Base-by-base conservation (phyloP, 2,797 vertebrate species). In the Harpia harpyja region DNA sequence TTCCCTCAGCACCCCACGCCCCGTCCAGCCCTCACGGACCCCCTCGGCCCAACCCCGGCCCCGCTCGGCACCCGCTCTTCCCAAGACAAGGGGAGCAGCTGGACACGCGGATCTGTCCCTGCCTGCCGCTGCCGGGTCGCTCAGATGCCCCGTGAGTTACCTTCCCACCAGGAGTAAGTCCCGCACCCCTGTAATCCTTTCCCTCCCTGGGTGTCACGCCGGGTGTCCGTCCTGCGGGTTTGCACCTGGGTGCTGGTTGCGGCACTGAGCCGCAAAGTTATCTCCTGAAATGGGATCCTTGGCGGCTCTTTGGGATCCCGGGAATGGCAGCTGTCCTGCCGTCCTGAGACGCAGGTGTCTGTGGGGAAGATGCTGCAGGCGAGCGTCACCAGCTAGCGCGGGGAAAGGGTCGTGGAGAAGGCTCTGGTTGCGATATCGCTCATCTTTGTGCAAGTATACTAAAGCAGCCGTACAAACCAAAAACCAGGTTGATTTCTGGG, bases 341-440 rank as follows among this genome's bases (percentile, higher is more conserved):
- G 2, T 20, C 48, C 59, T 2, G 15, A 41, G 48, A 6, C 1
- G 1, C 6, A 0, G 35, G 46, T 41, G 37, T 46, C 49, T 3
- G 43, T n/a, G 21, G 41, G 44, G 27, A n/a, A 51, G 78, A 5
- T 1, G 6, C 8, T 6, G 23, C 0, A 2, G 57, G 25, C 2
- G 1, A 14, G 18, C 20, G 28, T 12, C 44, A 13, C 22, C 9
- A 8, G 35, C 4, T 32, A 22, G 20, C 0, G 14, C 21, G 19
- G 39, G 24, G 18, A 37, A 35, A 25, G 32, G 39, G 18, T 3
- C 35, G 59, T 0, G 2, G 39, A n/a, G 68, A 59, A 59, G 25
- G 46, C 25, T 87, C 6, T 10, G 1, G 32, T 2, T 19, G 44
- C 19, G 23, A 3, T 32, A 10, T 3, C 1, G 2, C 23, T 57